These are phyloP conservation scores for Caenorhabditis latens DNA, from an alignment of 1,140 invertebrate genomes.

Conservation along the genomic window DNA sequence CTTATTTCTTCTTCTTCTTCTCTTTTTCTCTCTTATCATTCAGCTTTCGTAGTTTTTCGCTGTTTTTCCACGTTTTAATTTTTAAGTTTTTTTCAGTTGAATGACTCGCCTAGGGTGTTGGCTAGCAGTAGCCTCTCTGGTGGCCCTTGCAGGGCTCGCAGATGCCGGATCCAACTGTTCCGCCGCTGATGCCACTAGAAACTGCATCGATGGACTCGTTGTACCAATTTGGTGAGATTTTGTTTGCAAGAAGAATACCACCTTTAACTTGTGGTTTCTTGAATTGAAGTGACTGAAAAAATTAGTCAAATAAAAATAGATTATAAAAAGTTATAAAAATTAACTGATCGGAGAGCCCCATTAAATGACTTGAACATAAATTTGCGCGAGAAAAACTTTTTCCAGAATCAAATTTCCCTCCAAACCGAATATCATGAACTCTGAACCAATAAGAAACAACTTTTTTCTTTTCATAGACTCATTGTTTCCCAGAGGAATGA, in stretches of 20 bases:
- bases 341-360: too few species aligned
- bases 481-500: conserved; percentile 6
- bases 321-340: too few species aligned
- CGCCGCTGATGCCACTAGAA: conserved; percentile 76
- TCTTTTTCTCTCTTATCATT: background rate
- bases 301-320: background rate
- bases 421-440: background rate
- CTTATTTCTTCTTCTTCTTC: background rate
- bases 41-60: background rate
- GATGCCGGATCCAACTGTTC: conserved; percentile 76
- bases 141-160: conserved; percentile 60
- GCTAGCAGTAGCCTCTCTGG: conserved; percentile 58
- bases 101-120: conserved; percentile 62
- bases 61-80: background rate
- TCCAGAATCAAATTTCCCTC: background rate
- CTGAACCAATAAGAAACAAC: background rate
- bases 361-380: background rate
- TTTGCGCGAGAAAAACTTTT: background rate
- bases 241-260: too few species aligned
- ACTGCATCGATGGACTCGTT: conserved; percentile 76
- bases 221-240: conserved; percentile 72
- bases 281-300: background rate
- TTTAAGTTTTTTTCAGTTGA: conserved; percentile 11
- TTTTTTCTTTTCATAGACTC: background rate
- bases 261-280: too few species aligned